Evolutionary conservation across 2,797 vertebrate species (phyloP).

Genomic region (Luscinia megarhynchos): DNA sequence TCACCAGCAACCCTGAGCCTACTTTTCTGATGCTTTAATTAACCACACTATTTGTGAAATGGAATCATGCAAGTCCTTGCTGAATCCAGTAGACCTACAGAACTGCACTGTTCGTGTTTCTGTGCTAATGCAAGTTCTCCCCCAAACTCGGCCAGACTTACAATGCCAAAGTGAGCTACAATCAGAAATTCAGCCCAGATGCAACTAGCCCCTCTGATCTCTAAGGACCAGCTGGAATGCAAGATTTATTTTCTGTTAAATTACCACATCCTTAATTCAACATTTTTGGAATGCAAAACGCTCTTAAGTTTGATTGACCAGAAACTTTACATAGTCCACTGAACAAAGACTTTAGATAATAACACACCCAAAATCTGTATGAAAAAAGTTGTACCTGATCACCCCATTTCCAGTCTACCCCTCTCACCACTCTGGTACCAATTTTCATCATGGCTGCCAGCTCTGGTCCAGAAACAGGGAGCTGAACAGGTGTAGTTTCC

Average conservation of each 20-base stretch:
- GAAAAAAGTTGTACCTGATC: slow-evolving; percentile 87
- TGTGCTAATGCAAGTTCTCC: background rate
- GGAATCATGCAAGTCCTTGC: fast-evolving
- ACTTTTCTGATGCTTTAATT: background rate
- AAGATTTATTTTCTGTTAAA: background rate
- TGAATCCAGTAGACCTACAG: background rate
- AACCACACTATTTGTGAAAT: background rate
- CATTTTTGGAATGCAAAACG: background rate
- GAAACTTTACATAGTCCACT: background rate
- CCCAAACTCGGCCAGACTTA: background rate
- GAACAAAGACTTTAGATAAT: background rate
- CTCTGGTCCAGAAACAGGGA: slow-evolving; percentile 94
- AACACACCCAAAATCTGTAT: background rate
- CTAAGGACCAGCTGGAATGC: background rate
- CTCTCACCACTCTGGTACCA: slow-evolving; percentile 95
- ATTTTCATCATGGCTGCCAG: slow-evolving; percentile 99
- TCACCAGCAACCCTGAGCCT: background rate
- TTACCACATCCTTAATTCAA: background rate
- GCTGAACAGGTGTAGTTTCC: slow-evolving; percentile 86
- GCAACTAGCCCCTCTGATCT: background rate
- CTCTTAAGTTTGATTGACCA: background rate
- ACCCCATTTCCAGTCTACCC: slow-evolving; percentile 99
- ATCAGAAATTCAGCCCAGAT: background rate
- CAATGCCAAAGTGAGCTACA: background rate
- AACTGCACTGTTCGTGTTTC: too few species aligned